These are phyloP conservation scores for Clarias fuscus DNA, from an alignment of 2,797 vertebrate species.

Conservation along the genomic window DNA sequence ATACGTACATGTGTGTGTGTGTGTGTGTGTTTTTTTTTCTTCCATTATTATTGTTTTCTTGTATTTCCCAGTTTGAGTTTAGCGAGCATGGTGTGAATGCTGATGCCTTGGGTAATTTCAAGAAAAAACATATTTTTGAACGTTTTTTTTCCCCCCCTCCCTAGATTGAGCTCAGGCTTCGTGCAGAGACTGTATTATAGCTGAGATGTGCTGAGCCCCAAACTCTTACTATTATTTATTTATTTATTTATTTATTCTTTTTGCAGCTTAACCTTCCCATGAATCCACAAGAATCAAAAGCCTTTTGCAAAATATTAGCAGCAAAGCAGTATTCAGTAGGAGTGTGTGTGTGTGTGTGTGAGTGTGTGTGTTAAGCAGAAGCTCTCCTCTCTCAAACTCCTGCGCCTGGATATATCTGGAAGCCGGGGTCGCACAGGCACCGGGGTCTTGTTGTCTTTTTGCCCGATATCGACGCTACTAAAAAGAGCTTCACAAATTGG, in stretches of 20 bases:
- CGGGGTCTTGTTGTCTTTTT: constrained; percentile 53
- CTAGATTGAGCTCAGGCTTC: not conserved
- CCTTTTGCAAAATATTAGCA: constrained; percentile 27
- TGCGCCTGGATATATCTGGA: constrained; percentile 27
- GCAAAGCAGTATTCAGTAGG: constrained; percentile 3
- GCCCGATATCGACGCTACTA: constrained; percentile 55
- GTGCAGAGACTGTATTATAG: not conserved
- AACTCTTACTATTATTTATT: not conserved
- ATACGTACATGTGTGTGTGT: not conserved
- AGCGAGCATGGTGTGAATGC: not conserved
- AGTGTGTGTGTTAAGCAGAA: not conserved
- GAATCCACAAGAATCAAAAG: constrained; percentile 16
- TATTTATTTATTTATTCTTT: not conserved
- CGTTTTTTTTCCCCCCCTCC: too few relatives aligned
- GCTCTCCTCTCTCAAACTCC: not conserved
- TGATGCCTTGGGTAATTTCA: not conserved
- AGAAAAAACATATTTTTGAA: not conserved
- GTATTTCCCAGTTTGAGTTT: not conserved
- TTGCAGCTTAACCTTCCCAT: not conserved
- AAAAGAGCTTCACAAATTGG: constrained; percentile 56
- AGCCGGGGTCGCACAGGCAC: constrained; percentile 26
- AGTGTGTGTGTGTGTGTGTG: not conserved
- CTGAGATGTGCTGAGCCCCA: constrained; percentile 12
- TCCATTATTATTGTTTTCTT: not conserved
- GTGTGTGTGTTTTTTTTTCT: not conserved